phyloP scores from a whole-genome alignment of 2,888 invertebrate genomes.

The Tortrix viridana region DNA sequence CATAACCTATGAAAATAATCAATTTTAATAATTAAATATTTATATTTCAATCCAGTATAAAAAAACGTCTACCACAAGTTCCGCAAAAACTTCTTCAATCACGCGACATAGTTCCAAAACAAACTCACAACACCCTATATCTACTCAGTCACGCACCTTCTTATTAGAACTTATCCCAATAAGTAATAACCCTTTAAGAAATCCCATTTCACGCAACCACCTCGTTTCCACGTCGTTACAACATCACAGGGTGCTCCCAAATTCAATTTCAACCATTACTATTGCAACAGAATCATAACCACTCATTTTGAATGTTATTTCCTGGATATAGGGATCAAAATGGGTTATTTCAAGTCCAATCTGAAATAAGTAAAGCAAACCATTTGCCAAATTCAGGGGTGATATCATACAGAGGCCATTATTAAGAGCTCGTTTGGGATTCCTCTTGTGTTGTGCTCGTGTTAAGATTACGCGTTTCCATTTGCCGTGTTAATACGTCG shows the following conservation, averaged over 20 bases:
- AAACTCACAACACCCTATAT: neutral
- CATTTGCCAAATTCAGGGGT: conserved; percentile 62
- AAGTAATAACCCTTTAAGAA: conserved; percentile 36
- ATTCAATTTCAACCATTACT: conserved; percentile 64
- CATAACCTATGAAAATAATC: too few species aligned
- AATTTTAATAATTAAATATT: too few species aligned
- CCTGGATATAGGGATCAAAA: conserved; percentile 44
- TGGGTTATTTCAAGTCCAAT: conserved; percentile 47
- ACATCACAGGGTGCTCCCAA: conserved; percentile 57
- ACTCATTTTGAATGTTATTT: conserved; percentile 37
- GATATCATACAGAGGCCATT: conserved; percentile 74
- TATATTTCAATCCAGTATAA: too few species aligned
- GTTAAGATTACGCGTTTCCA: conserved; percentile 41
- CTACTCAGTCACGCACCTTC: neutral
- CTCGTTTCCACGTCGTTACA: conserved; percentile 63
- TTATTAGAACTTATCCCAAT: conserved; percentile 1
- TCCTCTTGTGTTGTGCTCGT: conserved; percentile 69
- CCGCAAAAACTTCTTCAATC: neutral
- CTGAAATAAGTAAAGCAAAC: conserved; percentile 59
- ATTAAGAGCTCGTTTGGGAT: conserved; percentile 81
- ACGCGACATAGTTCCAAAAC: neutral
- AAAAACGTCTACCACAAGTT: neutral
- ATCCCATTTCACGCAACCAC: conserved; percentile 61
- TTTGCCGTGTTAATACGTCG: neutral
- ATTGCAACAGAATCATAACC: conserved; percentile 22